Evolutionary conservation across 2,888 invertebrate genomes (phyloP), one percentile per base, ranked within the genome.

Genomic region (Acrobasis repandana): DNA sequence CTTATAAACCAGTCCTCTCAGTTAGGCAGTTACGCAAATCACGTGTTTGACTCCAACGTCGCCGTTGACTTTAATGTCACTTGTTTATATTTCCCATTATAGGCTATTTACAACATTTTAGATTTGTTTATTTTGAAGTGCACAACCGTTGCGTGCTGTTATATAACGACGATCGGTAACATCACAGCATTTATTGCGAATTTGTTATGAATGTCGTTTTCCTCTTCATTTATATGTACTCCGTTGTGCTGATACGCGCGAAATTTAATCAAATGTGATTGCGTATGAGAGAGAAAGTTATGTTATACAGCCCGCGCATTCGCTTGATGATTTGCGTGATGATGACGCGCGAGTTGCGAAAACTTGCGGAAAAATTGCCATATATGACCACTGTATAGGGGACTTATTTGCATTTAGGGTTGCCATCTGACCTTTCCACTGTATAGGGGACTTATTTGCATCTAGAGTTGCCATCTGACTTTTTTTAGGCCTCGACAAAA

Each of bases 251-350:
- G 58, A 62, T 66, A 72, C 77, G 72, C 76, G 82, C 79, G 62
- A 84, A 84, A 82, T 83, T 82, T 75, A 79, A 77, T 73, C 77
- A 75, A 80, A 77, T 79, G 75, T 68, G 77, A 77, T 83, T 83
- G 80, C 85, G 83, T 80, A 70, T 70, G 73, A 72, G 70, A 76
- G 83, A 83, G 86, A 87, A 87, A 87, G 86, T 85, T 74, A 69
- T 71, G 76, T 69, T 73, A 76, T 79, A 78, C 73, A 72, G 74
- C 70, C 68, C 67, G 76, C 72, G 76, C 78, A 77, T 79, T 81
- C 75, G 72, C 70, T 67, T 68, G 66, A 73, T 75, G 79, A 79
- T 83, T 82, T 74, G 77, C 79, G 76, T 75, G 76, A 72, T 69
- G 76, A 71, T 83, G 83, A 82, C 80, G 82, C 75, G 73, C 69